These are phyloP conservation scores for Mythimna albipuncta DNA, from an alignment of 2,888 invertebrate species.

Conservation along the genomic window DNA sequence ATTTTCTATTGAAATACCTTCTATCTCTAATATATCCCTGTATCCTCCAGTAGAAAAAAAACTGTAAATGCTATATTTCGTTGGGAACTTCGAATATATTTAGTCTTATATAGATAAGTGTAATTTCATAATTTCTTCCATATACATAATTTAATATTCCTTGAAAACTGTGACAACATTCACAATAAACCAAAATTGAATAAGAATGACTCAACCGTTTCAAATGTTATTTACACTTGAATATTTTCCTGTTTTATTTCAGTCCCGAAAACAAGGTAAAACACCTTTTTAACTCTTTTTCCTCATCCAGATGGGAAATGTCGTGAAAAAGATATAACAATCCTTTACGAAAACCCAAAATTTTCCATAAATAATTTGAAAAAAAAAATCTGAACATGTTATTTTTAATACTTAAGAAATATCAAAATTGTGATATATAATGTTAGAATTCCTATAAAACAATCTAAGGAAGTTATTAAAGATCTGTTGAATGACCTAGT, in stretches of 20 bases:
- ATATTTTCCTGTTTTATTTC: slow-evolving; percentile 36
- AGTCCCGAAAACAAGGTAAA: slow-evolving; percentile 34
- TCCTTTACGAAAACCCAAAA: not conserved
- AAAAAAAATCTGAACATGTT: not conserved
- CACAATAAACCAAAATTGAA: slow-evolving; percentile 12
- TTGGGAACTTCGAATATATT: not conserved
- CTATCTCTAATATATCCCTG: not conserved
- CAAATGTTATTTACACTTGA: slow-evolving; percentile 25
- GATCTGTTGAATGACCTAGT: slow-evolving; percentile 15
- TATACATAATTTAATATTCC: not conserved
- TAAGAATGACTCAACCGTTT: slow-evolving; percentile 28
- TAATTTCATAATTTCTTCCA: not conserved
- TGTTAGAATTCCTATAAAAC: not conserved
- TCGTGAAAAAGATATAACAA: not conserved
- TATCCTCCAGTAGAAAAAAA: not conserved
- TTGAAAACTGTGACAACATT: not conserved
- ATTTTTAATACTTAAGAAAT: not conserved
- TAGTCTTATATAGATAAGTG: not conserved
- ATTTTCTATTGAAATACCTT: too few relatives aligned
- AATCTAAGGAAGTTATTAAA: not conserved
- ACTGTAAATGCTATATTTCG: not conserved
- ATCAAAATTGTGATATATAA: not conserved
- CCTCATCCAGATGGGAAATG: slow-evolving; percentile 20
- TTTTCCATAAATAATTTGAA: not conserved
- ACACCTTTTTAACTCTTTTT: slow-evolving; percentile 21